Evolutionary conservation across 2,888 invertebrate genomes (phyloP).

Genomic region (Polietes domitor): DNA sequence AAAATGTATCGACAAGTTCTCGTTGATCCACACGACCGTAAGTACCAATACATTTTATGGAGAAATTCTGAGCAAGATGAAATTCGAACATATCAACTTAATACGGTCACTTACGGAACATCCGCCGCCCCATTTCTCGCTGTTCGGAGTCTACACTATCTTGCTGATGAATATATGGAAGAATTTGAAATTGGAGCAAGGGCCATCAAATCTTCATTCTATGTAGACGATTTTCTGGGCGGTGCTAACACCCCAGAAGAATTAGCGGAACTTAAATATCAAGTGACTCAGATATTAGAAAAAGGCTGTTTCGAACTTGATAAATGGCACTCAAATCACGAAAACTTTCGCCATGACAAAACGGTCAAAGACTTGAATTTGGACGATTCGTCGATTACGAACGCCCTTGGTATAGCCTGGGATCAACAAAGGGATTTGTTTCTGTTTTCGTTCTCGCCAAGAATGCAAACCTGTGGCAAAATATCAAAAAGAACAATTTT

Average conservation of each 20-base stretch:
- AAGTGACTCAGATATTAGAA: conserved; percentile 40
- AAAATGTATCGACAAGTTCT: conserved; percentile 67
- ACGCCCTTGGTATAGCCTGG: conserved; percentile 42
- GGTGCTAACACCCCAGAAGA: conserved; percentile 51
- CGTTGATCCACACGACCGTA: conserved; percentile 45
- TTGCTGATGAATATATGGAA: conserved; percentile 50
- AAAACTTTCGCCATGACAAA: conserved; percentile 12
- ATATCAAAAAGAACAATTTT: no score
- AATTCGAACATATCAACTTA: conserved; percentile 57
- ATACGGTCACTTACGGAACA: conserved; percentile 64
- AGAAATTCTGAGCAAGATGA: conserved; percentile 44
- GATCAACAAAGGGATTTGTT: conserved; percentile 46
- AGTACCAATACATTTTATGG: conserved; percentile 64
- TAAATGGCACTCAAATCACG: conserved; percentile 42
- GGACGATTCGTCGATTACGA: conserved; percentile 12
- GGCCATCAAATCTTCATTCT: conserved; percentile 27
- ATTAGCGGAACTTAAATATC: conserved; percentile 38
- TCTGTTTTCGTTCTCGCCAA: conserved; percentile 38
- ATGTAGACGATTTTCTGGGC: conserved; percentile 64
- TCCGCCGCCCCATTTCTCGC: conserved; percentile 58
- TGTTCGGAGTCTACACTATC: conserved; percentile 48
- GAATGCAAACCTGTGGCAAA: no score
- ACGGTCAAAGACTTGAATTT: conserved; percentile 1
- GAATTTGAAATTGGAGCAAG: conserved; percentile 52
- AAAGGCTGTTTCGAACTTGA: conserved; percentile 38